Percentiles rank a stretch among this genome's conserved stretches.
Conservation (phyloP, 2,113 vertebrate species). For the Myiopsitta monachus region DNA sequence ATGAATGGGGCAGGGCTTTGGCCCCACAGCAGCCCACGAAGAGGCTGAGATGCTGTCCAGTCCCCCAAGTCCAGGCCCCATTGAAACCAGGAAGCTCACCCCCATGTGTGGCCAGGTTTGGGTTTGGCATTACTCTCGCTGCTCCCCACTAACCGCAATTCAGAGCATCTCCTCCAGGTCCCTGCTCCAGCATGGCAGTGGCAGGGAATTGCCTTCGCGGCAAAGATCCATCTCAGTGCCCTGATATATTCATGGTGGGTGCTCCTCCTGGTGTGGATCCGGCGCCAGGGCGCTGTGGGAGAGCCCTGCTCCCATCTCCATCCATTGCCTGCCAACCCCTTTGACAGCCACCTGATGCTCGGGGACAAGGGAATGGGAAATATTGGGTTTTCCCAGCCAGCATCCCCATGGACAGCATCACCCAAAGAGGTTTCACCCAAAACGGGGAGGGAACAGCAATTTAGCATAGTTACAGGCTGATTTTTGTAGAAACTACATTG, state of each 20-base stretch:
- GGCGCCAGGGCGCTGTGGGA: rapidly evolving
- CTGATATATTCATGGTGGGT: rapidly evolving
- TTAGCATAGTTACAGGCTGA: rapidly evolving
- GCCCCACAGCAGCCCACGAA: rapidly evolving
- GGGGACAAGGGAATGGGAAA: not conserved
- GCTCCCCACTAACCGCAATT: not conserved
- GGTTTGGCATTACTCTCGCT: rapidly evolving
- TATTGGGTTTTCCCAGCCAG: rapidly evolving
- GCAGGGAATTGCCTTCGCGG: not conserved
- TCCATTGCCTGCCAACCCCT: not conserved
- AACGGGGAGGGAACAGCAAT: not conserved
- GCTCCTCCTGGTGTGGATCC: not conserved
- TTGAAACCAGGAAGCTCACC: not conserved
- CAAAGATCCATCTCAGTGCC: not conserved
- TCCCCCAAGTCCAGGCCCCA: rapidly evolving
- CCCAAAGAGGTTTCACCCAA: not conserved
- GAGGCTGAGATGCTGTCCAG: not conserved
- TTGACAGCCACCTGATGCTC: rapidly evolving
- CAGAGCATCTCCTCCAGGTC: not conserved
- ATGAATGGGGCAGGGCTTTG: rapidly evolving
- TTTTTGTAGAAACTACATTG: rapidly evolving
- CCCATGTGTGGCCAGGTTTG: rapidly evolving
- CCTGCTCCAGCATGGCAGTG: rapidly evolving
- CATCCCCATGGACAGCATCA: not conserved
- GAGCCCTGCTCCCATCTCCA: not conserved